Percentiles rank a stretch among this genome's conserved stretches.
Evolutionary conservation across 2,888 invertebrate species (phyloP).

Genomic region (Ephialtes manifestator): DNA sequence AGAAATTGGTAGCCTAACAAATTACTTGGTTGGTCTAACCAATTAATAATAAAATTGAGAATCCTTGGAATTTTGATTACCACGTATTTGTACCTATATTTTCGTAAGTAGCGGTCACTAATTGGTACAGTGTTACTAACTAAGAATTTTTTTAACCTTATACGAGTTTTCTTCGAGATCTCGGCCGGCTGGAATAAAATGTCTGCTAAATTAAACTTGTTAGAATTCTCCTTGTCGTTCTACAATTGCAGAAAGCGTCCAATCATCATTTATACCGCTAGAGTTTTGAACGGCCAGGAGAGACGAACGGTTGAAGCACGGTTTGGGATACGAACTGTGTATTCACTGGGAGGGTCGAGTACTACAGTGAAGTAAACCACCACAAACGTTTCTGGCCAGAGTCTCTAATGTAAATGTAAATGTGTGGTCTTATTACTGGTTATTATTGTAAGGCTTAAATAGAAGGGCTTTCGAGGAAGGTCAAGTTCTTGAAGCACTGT

Average conservation of each 20-base stretch:
- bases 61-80: too few species aligned
- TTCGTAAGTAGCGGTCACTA: too few species aligned
- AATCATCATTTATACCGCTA: constrained; percentile 6
- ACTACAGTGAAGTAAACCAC: neutral
- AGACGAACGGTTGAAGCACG: neutral
- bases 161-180: neutral
- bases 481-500: neutral
- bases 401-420: constrained; percentile 63
- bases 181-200: neutral
- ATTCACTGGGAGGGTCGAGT: constrained; percentile 3
- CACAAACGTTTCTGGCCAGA: constrained; percentile 24
- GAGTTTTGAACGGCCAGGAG: neutral
- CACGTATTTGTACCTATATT: too few species aligned
- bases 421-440: constrained; percentile 61
- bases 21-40: too few species aligned
- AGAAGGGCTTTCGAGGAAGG: constrained; percentile 42
- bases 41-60: too few species aligned
- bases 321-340: constrained; percentile 11
- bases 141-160: neutral
- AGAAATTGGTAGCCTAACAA: too few species aligned
- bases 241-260: constrained; percentile 13
- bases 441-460: constrained; percentile 65
- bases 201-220: constrained; percentile 6
- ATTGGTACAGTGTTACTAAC: neutral
- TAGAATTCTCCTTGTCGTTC: neutral